These are phyloP conservation scores for Microcebus lehilahytsara DNA, from an alignment of 2,113 vertebrate species.

Conservation along the genomic window DNA sequence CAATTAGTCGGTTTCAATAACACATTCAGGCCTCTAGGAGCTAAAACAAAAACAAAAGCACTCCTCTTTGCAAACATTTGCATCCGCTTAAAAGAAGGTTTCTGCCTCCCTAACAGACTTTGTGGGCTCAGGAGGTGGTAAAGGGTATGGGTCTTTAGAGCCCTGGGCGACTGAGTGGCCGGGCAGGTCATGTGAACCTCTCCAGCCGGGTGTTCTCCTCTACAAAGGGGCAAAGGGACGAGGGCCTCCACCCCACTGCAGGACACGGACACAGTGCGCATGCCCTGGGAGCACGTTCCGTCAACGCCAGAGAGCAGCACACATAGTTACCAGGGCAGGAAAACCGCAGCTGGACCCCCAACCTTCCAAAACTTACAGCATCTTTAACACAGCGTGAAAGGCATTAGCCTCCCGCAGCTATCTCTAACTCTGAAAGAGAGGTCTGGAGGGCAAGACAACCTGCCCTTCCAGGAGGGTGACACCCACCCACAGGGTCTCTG, in stretches of 20 bases:
- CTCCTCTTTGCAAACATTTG: neutral
- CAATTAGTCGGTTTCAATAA: neutral
- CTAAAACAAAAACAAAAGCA: neutral
- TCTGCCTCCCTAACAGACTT: neutral
- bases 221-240: neutral
- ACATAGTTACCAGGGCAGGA: neutral
- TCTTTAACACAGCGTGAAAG: neutral
- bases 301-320: neutral
- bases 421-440: neutral
- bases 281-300: neutral
- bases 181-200: neutral
- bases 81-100: neutral
- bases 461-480: neutral
- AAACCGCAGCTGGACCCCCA: neutral
- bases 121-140: neutral
- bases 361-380: neutral
- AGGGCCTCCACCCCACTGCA: neutral
- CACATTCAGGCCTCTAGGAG: neutral
- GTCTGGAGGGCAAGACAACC: neutral
- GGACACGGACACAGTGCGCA: neutral
- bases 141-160: neutral
- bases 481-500: fast-evolving
- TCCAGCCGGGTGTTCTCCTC: neutral
- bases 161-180: neutral
- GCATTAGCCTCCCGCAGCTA: neutral